phyloP scores from a whole-genome alignment of 2,113 vertebrate genomes.

The Chaenogobius annularis region DNA sequence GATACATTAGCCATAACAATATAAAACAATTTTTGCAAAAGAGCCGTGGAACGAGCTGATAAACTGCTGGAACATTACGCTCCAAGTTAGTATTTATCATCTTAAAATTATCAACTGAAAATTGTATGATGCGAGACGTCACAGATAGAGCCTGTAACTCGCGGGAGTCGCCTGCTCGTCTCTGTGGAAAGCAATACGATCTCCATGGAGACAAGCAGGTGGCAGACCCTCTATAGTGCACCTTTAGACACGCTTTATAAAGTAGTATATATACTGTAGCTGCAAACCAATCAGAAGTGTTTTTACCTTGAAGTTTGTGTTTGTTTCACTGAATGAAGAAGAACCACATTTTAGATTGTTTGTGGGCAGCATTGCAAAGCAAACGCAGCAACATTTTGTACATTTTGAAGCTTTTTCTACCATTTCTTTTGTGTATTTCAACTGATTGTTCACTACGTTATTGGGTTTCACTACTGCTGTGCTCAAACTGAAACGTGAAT shows the following conservation, averaged over 20 bases:
- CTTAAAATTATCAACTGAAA: no score
- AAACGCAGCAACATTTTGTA: constrained; percentile 49
- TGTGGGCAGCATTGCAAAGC: constrained; percentile 45
- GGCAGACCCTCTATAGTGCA: not conserved
- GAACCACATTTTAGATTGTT: constrained; percentile 18
- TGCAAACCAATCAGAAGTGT: constrained; percentile 23
- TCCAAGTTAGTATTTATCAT: no score
- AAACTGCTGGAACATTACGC: no score
- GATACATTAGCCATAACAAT: no score
- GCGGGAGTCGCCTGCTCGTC: not conserved
- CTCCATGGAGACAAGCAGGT: not conserved
- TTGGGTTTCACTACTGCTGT: constrained; percentile 10
- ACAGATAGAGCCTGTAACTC: not conserved
- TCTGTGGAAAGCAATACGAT: not conserved
- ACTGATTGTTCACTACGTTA: not conserved
- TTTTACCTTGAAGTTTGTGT: constrained; percentile 40
- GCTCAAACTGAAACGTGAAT: constrained; percentile 17
- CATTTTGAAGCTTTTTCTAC: constrained; percentile 38
- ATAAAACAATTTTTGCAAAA: no score
- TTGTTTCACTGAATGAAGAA: constrained; percentile 17
- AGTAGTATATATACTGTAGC: not conserved
- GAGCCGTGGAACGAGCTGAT: no score
- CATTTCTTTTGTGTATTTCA: constrained; percentile 31
- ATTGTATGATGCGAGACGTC: no score
- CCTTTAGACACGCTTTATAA: not conserved